Base-by-base conservation (phyloP, 2,888 invertebrate genomes). In the Phymatocera aterrima region DNA sequence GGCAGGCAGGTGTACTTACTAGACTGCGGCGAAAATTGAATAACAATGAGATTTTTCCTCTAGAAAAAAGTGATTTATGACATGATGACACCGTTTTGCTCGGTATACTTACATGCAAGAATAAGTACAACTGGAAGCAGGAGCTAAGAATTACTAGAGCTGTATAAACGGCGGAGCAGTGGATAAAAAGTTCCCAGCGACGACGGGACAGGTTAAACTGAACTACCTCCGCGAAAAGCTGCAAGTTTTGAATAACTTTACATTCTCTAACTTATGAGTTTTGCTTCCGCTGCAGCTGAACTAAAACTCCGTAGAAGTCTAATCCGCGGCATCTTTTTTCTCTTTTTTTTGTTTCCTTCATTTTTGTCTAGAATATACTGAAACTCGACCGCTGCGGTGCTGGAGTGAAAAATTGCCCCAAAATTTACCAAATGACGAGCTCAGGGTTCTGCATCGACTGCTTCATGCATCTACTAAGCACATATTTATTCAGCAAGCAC, bases 241-340 rank as follows among this genome's bases (percentile, higher is more conserved):
- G 61, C 54, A 43, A 75, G 75, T 75, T 75, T 75, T 75, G 60
- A 75, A 75, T 75, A 75, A 75, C 57, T 75, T 75, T 75, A 48
- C 75, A 75, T 75, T 75, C 40, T n/a, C 57, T 75, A 57, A 75
- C 57, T 54, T 34, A 24, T n/a, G n/a, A 57, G 57, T 75, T 40
- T 54, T 57, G 31, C 75, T 24, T 21, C 51, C 46, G 10, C 34
- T 43, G 6, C 12, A n/a, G 34, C 28, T 57, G 60, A 75, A 75
- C 24, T 60, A 57, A 75, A 43, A 54, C 57, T 75, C 75, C 21
- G 24, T 2, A 3, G 57, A 75, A 75, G 57, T 75, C 57, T 75
- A 60, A 75, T 75, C 75, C 75, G n/a, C 28, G 3, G 40, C 24
- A n/a, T n/a, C n/a, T n/a, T n/a, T n/a, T n/a, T n/a, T n/a, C n/a